Base-by-base conservation (phyloP, 2,113 vertebrate genomes). In the Xenopus laevis region DNA sequence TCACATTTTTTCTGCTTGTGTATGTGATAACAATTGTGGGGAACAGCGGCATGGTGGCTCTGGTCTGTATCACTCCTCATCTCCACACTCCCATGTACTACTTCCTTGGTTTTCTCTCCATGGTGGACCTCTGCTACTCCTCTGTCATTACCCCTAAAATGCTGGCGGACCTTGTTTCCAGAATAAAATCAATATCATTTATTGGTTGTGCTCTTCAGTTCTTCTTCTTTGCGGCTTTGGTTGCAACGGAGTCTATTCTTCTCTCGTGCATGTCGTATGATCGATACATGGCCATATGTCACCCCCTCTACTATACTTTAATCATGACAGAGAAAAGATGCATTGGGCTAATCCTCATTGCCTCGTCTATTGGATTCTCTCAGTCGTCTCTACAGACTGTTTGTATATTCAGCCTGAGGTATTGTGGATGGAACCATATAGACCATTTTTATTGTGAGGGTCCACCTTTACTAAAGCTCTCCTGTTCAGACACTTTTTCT, bases 391-490 rank as follows among this genome's bases (percentile, higher is more conserved):
- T 64, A n/a, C 71, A 72, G 60, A 16, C 60, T 17, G 52, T 13
- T 18, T 72, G 71, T 72, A 6, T 72, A 21, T 72, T 72, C 13
- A 65, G 46, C 8, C 71, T 72, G 12, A 47, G 1, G 4, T 72
- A 64, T 47, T 72, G 71, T 33, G 30, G 30, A 1, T 64, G 46
- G 10, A 64, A 72, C 61, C 16, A 47, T 12, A 64, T 72, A 15
- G 60, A 72, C 47, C 71, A 72, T 23, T 72, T 72, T 30, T 72
- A 72, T 52, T 72, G 71, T 65, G 71, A 72, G 7, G 27, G 55
- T 13, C 61, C 47, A 15, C 71, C 71, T 15, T 16, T 72, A 46
- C 47, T 72, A 13, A 65, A 33, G 44, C 21, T 72, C 12, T 72
- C 71, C 10, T 72, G 71, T 15, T 72, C 71, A 2, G 61, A 64